Evolutionary conservation across 1,140 invertebrate species (phyloP).

Genomic region (Drusus annulatus): DNA sequence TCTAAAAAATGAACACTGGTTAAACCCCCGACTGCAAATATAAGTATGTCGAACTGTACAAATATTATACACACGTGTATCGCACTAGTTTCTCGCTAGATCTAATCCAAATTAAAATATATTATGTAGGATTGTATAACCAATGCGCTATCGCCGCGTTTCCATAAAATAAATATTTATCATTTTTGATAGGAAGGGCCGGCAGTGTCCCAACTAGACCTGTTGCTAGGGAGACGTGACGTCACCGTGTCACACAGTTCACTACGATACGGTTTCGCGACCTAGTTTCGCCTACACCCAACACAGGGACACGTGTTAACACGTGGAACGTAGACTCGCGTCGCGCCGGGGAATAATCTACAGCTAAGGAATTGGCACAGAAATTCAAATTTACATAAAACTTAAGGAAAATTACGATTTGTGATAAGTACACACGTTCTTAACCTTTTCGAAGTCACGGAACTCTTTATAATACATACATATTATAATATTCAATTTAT

Average conservation of each 20-base stretch:
- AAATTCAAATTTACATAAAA: no score
- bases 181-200: neutral
- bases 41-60: neutral
- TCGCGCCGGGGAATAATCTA: no score
- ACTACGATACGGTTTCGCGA: conserved; percentile 10
- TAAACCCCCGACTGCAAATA: neutral
- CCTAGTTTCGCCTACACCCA: conserved; percentile 18
- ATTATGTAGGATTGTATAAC: neutral
- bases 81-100: neutral
- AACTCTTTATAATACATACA: no score
- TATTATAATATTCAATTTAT: no score
- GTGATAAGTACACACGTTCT: no score
- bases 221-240: conserved; percentile 36
- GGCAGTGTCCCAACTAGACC: conserved; percentile 5
- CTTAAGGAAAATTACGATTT: no score
- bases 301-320: conserved; percentile 23
- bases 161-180: neutral
- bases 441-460: no score
- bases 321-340: neutral
- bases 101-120: neutral
- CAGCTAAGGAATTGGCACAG: no score
- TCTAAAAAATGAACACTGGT: no score
- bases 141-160: neutral
- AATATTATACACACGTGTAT: no score
- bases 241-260: conserved; percentile 25